These are phyloP conservation scores for Haliclona indistincta DNA, from an alignment of 37 sponge, comb jelly and placozoan species.

Conservation along the genomic window DNA sequence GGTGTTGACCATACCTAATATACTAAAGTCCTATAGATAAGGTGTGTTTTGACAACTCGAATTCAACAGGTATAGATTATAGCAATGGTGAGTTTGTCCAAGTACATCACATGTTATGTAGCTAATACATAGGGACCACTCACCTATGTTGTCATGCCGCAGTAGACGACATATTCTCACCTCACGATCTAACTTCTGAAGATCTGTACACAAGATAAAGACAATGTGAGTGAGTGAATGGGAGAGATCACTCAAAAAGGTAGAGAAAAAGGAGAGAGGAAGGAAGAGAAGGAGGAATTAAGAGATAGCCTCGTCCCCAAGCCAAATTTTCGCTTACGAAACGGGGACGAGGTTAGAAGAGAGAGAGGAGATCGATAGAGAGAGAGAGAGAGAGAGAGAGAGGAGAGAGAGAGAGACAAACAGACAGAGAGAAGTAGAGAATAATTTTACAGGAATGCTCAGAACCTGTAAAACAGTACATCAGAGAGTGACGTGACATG, in stretches of 20 bases:
- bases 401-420: constrained; percentile 58
- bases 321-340: too few species aligned
- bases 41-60: neutral
- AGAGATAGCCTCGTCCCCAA: too few species aligned
- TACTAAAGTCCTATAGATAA: neutral
- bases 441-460: too few species aligned
- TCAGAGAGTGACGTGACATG: too few species aligned
- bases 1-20: neutral
- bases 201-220: constrained; percentile 39
- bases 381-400: constrained; percentile 73
- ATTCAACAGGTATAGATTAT: neutral
- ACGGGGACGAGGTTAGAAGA: neutral
- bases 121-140: constrained; percentile 9
- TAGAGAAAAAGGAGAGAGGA: neutral
- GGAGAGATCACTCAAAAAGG: too few species aligned
- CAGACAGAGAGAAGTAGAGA: constrained; percentile 38
- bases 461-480: too few species aligned
- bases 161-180: constrained; percentile 78
- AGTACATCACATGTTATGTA: neutral
- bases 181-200: constrained; percentile 86
- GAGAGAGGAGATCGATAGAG: constrained; percentile 12
- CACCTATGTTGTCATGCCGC: constrained; percentile 75
- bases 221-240: neutral
- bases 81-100: neutral
- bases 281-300: constrained; percentile 2